Evolutionary conservation across 2,113 vertebrate genomes (phyloP), one percentile per base, ranked within the genome.

Genomic region (Cacatua alba): DNA sequence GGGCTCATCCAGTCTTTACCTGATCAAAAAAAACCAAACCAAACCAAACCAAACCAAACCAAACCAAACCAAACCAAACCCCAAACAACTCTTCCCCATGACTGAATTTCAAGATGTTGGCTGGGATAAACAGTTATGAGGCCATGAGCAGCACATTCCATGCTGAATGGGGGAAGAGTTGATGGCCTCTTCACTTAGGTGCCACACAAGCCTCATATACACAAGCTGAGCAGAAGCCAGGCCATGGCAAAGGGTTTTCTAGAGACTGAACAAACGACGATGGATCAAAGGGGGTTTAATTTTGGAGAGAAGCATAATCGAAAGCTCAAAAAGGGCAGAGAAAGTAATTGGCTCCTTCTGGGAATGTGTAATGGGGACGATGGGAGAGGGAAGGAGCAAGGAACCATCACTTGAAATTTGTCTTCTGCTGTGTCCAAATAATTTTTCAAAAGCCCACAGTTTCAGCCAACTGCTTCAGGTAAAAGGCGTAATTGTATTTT

Each of bases 81-180:
- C 33, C 57, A 35, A 35, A n/a, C 9, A 59, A 35, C 57, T 29
- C 28, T 91, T 91, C 29, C 23, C 6, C 20, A 4, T 51, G 52
- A 31, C 16, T 90, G 43, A 51, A 79, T 48, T 65, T 81, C 53
- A 78, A 78, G 8, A 1, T 53, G 5, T 31, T 48, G 35, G 8
- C 37, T 82, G 57, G 48, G 39, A 55, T 23, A 5, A 39, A 35
- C 4, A 31, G 10, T 35, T n/a, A 8, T 1, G 29, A 87, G 43
- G 19, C 53, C 53, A 60, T 0, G 0, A 85, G 65, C 7, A 59
- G 43, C 71, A 72, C 44, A 6, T 62, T 62, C 37, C 20, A 1
- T 18, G n/a, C 17, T 10, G 5, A 46, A 48, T 0, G 46, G 43
- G 10, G 69, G 17, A 52, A 86, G 41, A 48, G 29, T 11, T 63